A percentile compares a stretch with the other conserved stretches of the same genome.
Conservation (phyloP, 2,797 vertebrate species). For the Ispidina lecontei region DNA sequence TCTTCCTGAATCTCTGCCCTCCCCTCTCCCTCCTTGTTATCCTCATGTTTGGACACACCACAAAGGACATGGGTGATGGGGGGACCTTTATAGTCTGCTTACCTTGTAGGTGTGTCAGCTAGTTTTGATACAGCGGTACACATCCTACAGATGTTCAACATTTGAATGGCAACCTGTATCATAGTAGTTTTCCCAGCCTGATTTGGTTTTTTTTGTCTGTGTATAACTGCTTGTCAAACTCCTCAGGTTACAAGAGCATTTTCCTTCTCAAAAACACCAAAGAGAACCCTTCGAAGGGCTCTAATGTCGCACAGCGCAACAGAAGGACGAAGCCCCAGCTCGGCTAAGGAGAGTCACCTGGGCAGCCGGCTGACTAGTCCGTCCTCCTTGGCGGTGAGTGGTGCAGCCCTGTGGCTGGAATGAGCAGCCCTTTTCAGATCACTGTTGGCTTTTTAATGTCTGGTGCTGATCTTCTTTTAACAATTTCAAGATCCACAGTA, state of each 20-base stretch:
- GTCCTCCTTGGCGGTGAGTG: constrained; percentile 90
- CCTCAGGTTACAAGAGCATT: constrained; percentile 93
- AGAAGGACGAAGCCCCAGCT: constrained; percentile 85
- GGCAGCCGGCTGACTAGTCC: constrained; percentile 83
- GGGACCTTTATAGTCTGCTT: background rate
- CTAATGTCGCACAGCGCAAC: constrained; percentile 86
- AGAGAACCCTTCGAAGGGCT: constrained; percentile 91
- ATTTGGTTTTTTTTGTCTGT: background rate
- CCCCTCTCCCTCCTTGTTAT: background rate
- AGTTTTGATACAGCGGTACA: background rate
- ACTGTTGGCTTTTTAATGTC: background rate
- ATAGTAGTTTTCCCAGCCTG: background rate
- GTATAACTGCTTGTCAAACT: background rate
- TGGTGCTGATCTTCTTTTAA: background rate
- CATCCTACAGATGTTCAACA: background rate
- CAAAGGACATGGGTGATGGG: background rate
- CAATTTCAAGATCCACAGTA: background rate
- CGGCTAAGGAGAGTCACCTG: constrained; percentile 72
- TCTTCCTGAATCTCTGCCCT: background rate
- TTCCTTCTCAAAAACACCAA: constrained; percentile 97
- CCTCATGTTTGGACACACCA: background rate
- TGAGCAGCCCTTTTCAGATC: background rate
- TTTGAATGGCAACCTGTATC: background rate
- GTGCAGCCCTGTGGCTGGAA: background rate
- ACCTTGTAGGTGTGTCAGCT: background rate